A percentile compares a stretch with the other conserved stretches of the same genome.
These are phyloP conservation scores for Sarcophaga caerulescens DNA, from an alignment of 2,888 invertebrate genomes.

Conservation along the genomic window DNA sequence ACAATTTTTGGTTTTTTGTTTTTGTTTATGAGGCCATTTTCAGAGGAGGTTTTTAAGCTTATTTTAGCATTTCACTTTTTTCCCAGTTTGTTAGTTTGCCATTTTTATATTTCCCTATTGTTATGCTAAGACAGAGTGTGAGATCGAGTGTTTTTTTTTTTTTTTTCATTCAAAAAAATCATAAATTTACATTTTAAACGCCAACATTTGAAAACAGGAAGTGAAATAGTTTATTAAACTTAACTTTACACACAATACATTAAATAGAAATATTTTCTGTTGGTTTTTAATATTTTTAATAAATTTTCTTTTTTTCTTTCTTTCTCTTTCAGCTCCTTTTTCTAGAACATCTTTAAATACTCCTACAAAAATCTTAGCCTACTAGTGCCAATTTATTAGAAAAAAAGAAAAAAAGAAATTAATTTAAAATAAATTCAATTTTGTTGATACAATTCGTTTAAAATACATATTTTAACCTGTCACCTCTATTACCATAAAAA, in stretches of 20 bases:
- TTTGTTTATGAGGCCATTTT: constrained; percentile 48
- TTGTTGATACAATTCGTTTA: constrained; percentile 1
- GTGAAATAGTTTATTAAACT: too few relatives aligned
- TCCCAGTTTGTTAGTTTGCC: background rate
- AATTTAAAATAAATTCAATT: too few relatives aligned
- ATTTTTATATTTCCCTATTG: too few relatives aligned
- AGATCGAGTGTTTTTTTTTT: too few relatives aligned
- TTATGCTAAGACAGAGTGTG: too few relatives aligned
- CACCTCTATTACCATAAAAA: constrained; percentile 59
- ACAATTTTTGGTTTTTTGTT: background rate
- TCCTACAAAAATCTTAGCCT: constrained; percentile 3
- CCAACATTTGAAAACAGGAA: too few relatives aligned
- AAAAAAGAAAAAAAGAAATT: too few relatives aligned
- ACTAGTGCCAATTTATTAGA: constrained; percentile 52
- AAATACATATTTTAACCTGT: background rate
- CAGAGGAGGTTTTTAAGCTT: constrained; percentile 8
- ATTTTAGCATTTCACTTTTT: constrained; percentile 5
- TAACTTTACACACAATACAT: too few relatives aligned
- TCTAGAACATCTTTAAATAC: background rate
- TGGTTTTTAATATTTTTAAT: too few relatives aligned
- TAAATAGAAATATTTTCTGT: too few relatives aligned
- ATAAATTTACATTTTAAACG: constrained; percentile 26
- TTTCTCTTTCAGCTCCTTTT: constrained; percentile 47
- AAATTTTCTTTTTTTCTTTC: background rate
- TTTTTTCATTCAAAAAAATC: too few relatives aligned